Conservation (phyloP, 64 coral and sea anemone species). For the Cladopsammia gracilis region DNA sequence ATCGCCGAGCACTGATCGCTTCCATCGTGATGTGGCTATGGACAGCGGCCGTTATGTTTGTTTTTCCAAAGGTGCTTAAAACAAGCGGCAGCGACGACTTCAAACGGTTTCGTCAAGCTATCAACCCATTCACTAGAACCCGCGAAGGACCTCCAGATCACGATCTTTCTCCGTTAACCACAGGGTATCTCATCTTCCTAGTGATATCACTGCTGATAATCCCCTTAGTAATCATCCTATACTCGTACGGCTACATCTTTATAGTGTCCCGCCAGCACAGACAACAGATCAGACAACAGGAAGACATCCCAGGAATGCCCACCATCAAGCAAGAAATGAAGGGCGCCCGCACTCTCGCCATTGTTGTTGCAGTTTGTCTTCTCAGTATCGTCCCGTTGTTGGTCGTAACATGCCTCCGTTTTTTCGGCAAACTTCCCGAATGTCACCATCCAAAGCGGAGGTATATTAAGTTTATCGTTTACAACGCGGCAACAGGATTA, state of each 20-base stretch:
- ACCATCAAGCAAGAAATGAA: not conserved
- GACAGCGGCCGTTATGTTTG: not conserved
- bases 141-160: not conserved
- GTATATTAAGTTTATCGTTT: not conserved
- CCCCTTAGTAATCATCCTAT: not conserved
- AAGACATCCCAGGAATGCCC: not conserved
- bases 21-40: not conserved
- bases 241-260: not conserved
- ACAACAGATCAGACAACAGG: not conserved
- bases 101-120: not conserved
- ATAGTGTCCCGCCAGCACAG: not conserved
- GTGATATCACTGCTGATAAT: not conserved
- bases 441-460: too few species aligned
- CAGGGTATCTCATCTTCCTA: not conserved
- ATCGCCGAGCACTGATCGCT: not conserved
- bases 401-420: not conserved
- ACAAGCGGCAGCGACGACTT: not conserved
- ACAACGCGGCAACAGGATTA: not conserved
- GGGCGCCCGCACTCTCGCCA: slow-evolving; percentile 1
- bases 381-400: not conserved
- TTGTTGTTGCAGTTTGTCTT: not conserved
- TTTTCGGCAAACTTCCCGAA: not conserved
- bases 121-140: not conserved
- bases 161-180: not conserved
- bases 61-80: not conserved